These are phyloP conservation scores for Daktulosphaira vitifoliae DNA, from an alignment of 1,140 invertebrate genomes.

Conservation along the genomic window DNA sequence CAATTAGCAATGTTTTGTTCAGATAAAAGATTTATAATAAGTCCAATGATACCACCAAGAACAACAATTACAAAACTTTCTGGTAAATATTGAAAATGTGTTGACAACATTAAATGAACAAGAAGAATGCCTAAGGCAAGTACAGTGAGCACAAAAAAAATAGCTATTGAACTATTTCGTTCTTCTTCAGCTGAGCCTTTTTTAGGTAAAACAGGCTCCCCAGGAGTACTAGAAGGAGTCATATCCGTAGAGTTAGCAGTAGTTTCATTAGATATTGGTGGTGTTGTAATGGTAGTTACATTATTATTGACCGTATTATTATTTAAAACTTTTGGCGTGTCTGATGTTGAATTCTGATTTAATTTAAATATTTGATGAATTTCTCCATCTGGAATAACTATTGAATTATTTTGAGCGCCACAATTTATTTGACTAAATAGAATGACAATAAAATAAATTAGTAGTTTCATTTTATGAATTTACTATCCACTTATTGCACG, in stretches of 20 bases:
- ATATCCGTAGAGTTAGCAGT: conserved; percentile 26
- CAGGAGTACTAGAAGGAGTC: conserved; percentile 41
- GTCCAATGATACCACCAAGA: conserved; percentile 82
- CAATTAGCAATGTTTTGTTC: conserved; percentile 84
- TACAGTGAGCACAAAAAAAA: conserved; percentile 92
- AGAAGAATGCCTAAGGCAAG: conserved; percentile 85
- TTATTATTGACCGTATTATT: too few species aligned
- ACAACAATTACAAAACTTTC: conserved; percentile 97
- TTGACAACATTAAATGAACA: conserved; percentile 89
- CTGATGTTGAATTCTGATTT: too few species aligned
- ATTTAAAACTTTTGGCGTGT: too few species aligned
- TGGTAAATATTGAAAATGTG: conserved; percentile 91
- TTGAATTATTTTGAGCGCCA: too few species aligned
- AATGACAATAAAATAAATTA: too few species aligned
- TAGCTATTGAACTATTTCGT: conserved; percentile 90
- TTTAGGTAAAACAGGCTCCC: conserved; percentile 63
- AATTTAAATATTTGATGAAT: too few species aligned
- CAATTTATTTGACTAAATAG: too few species aligned
- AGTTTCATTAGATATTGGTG: not conserved
- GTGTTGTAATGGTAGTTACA: not conserved
- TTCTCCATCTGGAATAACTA: too few species aligned
- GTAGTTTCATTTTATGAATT: too few species aligned
- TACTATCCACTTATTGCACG: too few species aligned
- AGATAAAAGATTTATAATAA: conserved; percentile 83
- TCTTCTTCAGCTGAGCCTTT: conserved; percentile 88